A percentile compares a stretch with the other conserved stretches of the same genome.
Evolutionary conservation across 1,140 invertebrate species (phyloP).

Genomic region (Neodiprion virginianus): DNA sequence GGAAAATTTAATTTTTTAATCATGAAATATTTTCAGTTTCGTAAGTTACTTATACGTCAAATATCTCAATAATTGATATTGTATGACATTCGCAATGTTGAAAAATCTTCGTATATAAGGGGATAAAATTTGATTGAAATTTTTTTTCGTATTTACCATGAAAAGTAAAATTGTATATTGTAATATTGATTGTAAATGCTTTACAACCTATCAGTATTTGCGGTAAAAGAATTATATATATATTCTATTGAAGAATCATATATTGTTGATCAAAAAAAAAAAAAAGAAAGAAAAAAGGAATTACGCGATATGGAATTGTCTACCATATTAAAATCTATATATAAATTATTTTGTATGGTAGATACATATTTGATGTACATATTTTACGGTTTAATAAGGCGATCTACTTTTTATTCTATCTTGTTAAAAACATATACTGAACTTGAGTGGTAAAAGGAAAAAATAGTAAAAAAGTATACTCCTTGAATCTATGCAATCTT

Average conservation of each 20-base stretch:
- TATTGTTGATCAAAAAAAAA: slow-evolving; percentile 4
- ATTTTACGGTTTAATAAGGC: slow-evolving; percentile 1
- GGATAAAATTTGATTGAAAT: too few species aligned
- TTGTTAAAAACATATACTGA: not conserved
- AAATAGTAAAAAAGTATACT: not conserved
- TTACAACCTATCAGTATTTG: not conserved
- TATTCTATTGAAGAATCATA: not conserved
- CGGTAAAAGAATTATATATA: not conserved
- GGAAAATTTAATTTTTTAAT: not conserved
- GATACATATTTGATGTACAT: slow-evolving; percentile 5
- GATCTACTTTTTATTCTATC: not conserved
- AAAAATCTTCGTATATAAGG: too few species aligned
- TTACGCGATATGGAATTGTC: not conserved
- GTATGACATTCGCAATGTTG: too few species aligned
- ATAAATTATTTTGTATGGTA: not conserved
- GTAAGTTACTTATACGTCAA: not conserved
- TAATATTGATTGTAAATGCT: too few species aligned
- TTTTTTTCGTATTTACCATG: too few species aligned
- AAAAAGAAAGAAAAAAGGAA: slow-evolving; percentile 12
- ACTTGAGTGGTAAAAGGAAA: not conserved
- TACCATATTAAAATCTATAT: not conserved
- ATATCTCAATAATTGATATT: not conserved
- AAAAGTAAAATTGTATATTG: too few species aligned
- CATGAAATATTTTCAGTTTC: not conserved
- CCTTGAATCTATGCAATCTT: too few species aligned